Evolutionary conservation across 2,797 vertebrate species (phyloP).

Genomic region (Parotocinclus haroldoi): DNA sequence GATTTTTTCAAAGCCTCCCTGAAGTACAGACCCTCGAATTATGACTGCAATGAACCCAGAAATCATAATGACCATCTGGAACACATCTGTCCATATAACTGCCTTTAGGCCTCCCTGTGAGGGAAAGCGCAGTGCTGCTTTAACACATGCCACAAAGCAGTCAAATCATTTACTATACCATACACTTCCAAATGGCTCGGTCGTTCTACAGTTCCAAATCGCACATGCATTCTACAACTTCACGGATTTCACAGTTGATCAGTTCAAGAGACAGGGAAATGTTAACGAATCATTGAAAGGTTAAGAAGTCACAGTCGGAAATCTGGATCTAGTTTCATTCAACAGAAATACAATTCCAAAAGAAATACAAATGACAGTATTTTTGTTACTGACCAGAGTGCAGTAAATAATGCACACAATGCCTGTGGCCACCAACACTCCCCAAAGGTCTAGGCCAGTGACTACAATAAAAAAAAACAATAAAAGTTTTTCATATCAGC

Average conservation of each 20-base stretch:
- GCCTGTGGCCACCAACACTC: constrained; percentile 76
- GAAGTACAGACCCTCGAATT: constrained; percentile 65
- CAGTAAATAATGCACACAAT: constrained; percentile 77
- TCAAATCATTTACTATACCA: neutral
- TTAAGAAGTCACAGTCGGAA: too few species aligned
- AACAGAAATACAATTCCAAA: too few species aligned
- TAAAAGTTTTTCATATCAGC: neutral
- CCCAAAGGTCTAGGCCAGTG: constrained; percentile 77
- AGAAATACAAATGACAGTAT: too few species aligned
- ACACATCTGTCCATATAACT: constrained; percentile 82
- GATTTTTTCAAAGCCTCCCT: constrained; percentile 67
- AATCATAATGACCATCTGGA: constrained; percentile 80
- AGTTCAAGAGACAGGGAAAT: neutral
- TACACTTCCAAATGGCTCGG: too few species aligned
- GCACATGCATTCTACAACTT: too few species aligned
- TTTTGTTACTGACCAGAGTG: constrained; percentile 69
- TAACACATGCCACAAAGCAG: neutral
- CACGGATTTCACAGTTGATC: too few species aligned
- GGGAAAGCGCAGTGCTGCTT: constrained; percentile 1
- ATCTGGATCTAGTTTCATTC: too few species aligned
- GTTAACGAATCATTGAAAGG: too few species aligned
- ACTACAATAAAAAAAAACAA: constrained; percentile 56
- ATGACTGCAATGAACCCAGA: constrained; percentile 75
- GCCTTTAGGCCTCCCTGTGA: constrained; percentile 78
- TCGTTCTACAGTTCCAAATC: too few species aligned